Conservation (phyloP, 2,113 vertebrate genomes). For the Thinocorus orbignyianus region DNA sequence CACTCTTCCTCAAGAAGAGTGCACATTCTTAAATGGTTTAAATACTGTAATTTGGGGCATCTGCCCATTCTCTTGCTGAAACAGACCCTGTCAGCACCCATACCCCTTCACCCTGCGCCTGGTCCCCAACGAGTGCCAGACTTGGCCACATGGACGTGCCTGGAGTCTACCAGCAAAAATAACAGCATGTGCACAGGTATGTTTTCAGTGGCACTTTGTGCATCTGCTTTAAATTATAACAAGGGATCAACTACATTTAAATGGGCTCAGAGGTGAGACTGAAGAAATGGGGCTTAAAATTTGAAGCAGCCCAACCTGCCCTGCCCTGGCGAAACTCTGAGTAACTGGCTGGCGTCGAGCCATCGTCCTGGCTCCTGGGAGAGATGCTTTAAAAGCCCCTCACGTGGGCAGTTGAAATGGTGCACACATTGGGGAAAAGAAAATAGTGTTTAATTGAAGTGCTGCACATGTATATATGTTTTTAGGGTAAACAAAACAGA, state of each 20-base stretch:
- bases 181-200: fast-evolving
- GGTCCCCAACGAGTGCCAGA: fast-evolving
- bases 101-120: not conserved
- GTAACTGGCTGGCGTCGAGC: not conserved
- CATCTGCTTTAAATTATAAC: not conserved
- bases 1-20: not conserved
- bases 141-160: fast-evolving
- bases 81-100: not conserved
- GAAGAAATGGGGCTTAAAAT: slow-evolving; percentile 24
- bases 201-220: not conserved
- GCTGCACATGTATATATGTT: not conserved
- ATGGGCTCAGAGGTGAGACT: not conserved
- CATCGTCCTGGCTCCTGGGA: not conserved
- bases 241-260: not conserved
- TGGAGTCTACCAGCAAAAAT: not conserved
- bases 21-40: not conserved
- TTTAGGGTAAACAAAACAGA: slow-evolving; percentile 43
- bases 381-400: not conserved
- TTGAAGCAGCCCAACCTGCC: not conserved
- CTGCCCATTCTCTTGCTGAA: not conserved
- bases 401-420: not conserved
- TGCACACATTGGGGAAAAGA: not conserved
- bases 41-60: not conserved
- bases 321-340: not conserved
- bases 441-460: not conserved